phyloP scores from a whole-genome alignment of 2,888 invertebrate genomes.

The Orchesellides sinensis region DNA sequence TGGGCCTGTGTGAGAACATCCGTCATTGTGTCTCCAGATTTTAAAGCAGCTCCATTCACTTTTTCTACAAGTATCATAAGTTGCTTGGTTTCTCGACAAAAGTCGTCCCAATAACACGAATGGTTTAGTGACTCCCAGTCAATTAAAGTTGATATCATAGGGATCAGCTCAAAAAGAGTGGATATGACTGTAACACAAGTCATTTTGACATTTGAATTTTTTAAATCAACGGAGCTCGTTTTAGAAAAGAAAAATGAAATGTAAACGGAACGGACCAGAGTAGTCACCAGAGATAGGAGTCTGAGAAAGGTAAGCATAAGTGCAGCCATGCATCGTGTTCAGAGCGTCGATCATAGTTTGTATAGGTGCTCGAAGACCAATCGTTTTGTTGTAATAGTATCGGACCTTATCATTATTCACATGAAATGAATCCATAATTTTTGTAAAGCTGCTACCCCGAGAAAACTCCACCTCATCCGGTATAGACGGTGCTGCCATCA shows the following conservation, averaged over 20 bases:
- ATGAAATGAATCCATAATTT: slow-evolving; percentile 5
- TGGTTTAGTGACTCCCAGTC: slow-evolving; percentile 59
- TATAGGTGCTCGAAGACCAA: slow-evolving; percentile 1
- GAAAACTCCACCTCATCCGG: not conserved
- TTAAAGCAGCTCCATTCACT: slow-evolving; percentile 35
- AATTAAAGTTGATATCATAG: slow-evolving; percentile 47
- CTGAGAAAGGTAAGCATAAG: slow-evolving; percentile 49
- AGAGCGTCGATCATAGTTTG: slow-evolving; percentile 44
- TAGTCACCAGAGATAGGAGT: slow-evolving; percentile 49
- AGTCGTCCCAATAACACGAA: slow-evolving; percentile 64
- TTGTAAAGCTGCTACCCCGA: not conserved
- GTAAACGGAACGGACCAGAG: slow-evolving; percentile 22
- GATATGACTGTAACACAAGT: slow-evolving; percentile 37
- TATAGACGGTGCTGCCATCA: not conserved
- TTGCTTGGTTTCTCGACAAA: slow-evolving; percentile 54
- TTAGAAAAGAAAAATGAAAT: too few relatives aligned
- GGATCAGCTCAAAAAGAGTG: slow-evolving; percentile 48
- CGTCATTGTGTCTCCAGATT: slow-evolving; percentile 40
- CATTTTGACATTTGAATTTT: too few relatives aligned
- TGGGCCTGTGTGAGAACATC: slow-evolving; percentile 25
- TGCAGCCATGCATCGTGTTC: slow-evolving; percentile 3
- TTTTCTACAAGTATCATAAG: slow-evolving; percentile 27
- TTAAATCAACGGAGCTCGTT: too few relatives aligned
- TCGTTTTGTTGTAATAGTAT: slow-evolving; percentile 55
- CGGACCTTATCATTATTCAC: slow-evolving; percentile 52